Base-by-base conservation (phyloP, 2,797 vertebrate genomes). In the Sebastes taczanowskii region DNA sequence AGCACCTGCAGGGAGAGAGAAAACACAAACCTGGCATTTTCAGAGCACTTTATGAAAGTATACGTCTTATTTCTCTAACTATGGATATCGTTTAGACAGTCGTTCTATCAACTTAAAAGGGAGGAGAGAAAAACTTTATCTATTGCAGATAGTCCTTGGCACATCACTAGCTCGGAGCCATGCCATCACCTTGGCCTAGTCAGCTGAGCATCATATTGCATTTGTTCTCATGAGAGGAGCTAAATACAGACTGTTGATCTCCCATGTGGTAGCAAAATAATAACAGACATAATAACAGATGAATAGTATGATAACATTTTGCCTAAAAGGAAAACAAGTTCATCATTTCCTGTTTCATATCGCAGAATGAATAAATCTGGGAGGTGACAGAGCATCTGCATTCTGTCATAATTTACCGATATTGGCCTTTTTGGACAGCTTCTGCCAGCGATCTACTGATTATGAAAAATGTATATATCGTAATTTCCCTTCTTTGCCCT, bases 181-280 rank as follows among this genome's bases (percentile, higher is more conserved):
- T 53, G 38, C 18, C 74, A 29, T 55, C 78, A 70, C 49, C 66
- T 61, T 73, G 53, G 84, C 77, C 69, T 53, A 88, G 84, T 93
- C 89, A 91, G 87, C 86, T 89, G 88, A 93, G 86, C 71, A 20
- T 89, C 85, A 89, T 83, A 56, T 86, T 86, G 78, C 71, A 73
- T 56, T 71, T 85, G 73, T 83, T 81, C 87, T 86, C 88, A 80
- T 53, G 38, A 74, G 70, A 34, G 22, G 46, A 72, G 75, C 78
- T 89, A 83, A 90, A 88, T 42, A 42, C 77, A 78, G 68, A 7
- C 77, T 56, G 72, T 20, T 80, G 66, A 46, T 79, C 53, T 79
- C 30, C 65, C 59, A 6, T 10, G 59, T 25, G 53, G 11, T 3
- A 25, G 61, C 55, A 27, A 71, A 82, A 72, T 25, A 73, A 65